Percentiles rank a stretch among this genome's conserved stretches.
phyloP scores from a whole-genome alignment of 1,140 invertebrate species.

The Portunus trituberculatus region DNA sequence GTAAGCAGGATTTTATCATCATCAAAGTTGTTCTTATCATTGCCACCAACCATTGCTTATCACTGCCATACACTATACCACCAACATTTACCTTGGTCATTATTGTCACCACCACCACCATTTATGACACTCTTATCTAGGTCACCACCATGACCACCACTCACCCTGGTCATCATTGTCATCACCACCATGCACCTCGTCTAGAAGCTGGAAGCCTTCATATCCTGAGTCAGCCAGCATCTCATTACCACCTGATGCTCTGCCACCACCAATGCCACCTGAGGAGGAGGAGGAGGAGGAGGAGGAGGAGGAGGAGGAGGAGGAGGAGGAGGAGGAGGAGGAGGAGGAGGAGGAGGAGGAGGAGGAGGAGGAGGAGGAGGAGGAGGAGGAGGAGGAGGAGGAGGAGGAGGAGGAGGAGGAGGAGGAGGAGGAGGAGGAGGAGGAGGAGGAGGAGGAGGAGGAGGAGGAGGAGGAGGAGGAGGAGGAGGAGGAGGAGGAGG shows the following conservation, averaged over 20 bases:
- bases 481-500: neutral
- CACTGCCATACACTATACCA: no score
- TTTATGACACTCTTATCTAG: neutral
- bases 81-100: no score
- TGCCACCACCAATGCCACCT: neutral
- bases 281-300: neutral
- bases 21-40: no score
- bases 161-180: constrained; percentile 80
- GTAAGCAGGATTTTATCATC: no score
- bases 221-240: constrained; percentile 44
- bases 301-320: no score
- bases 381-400: neutral
- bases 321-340: no score
- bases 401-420: no score
- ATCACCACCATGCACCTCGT: constrained; percentile 86
- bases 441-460: no score
- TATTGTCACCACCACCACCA: neutral
- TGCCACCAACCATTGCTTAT: no score
- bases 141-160: neutral
- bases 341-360: no score
- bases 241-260: constrained; percentile 71
- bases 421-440: no score
- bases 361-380: neutral
- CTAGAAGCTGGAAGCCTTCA: constrained; percentile 88
- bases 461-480: neutral